These are phyloP conservation scores for Laspeyria flexula DNA, from an alignment of 2,888 invertebrate species.

Conservation along the genomic window DNA sequence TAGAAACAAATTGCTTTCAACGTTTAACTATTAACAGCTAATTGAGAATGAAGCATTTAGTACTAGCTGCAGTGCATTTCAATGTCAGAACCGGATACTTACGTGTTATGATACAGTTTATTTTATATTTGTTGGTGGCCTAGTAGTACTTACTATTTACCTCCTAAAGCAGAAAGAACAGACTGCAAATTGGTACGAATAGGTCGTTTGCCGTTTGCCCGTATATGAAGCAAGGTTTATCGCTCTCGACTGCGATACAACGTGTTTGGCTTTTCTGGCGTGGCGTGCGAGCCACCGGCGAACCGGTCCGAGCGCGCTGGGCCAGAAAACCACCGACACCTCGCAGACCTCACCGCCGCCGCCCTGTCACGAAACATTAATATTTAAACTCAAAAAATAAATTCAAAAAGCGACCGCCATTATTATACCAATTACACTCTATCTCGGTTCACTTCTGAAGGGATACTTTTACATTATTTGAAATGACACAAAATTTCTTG, in stretches of 20 bases:
- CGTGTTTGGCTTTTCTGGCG: conserved; percentile 75
- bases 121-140: conserved; percentile 38
- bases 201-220: conserved; percentile 73
- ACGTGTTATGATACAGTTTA: conserved; percentile 50
- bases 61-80: conserved; percentile 15
- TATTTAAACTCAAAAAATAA: conserved; percentile 76
- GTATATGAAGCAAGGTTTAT: conserved; percentile 76
- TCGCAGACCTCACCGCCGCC: conserved; percentile 65
- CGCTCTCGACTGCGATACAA: conserved; percentile 72
- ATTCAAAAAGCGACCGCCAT: conserved; percentile 68
- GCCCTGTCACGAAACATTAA: conserved; percentile 84
- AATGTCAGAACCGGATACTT: conserved; percentile 16
- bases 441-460: conserved; percentile 55
- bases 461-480: conserved; percentile 50
- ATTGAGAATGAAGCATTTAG: conserved; percentile 27
- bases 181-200: conserved; percentile 78
- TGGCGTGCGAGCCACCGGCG: conserved; percentile 70
- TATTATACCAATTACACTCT: conserved; percentile 72
- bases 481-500: conserved; percentile 54
- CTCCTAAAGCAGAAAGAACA: conserved; percentile 53
- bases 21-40: too few relatives aligned
- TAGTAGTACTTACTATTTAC: conserved; percentile 30
- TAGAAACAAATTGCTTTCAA: too few relatives aligned
- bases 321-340: conserved; percentile 85
- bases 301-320: conserved; percentile 82